These are phyloP conservation scores for Euplagia quadripunctaria DNA, from an alignment of 2,888 invertebrate species.

Conservation along the genomic window DNA sequence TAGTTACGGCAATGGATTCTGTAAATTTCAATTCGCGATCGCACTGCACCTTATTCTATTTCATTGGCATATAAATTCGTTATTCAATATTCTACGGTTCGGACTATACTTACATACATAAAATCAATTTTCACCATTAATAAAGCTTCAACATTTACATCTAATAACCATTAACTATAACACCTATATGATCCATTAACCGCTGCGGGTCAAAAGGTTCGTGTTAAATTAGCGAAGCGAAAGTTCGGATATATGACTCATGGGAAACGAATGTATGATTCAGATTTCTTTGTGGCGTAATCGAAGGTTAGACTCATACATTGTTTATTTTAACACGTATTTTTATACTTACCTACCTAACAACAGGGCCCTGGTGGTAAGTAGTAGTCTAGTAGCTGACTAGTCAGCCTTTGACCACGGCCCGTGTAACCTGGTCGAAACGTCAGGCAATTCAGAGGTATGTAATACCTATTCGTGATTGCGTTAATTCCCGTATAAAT, in stretches of 20 bases:
- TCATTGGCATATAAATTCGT: too few species aligned
- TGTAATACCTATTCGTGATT: too few species aligned
- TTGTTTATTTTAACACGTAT: background rate
- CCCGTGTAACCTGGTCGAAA: too few species aligned
- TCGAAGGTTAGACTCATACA: constrained; percentile 5
- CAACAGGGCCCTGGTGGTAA: too few species aligned
- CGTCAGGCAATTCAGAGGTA: too few species aligned
- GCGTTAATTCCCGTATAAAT: too few species aligned
- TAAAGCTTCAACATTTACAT: constrained; percentile 1
- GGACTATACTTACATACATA: background rate
- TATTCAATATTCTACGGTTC: too few species aligned
- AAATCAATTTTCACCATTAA: background rate
- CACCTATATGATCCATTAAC: constrained; percentile 40
- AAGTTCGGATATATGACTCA: constrained; percentile 45
- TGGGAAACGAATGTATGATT: constrained; percentile 41
- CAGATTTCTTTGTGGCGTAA: constrained; percentile 46
- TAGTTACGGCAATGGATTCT: too few species aligned
- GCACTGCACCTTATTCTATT: too few species aligned
- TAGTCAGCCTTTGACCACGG: too few species aligned
- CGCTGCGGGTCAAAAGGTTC: constrained; percentile 38
- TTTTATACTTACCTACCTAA: background rate
- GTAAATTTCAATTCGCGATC: too few species aligned
- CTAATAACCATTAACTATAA: constrained; percentile 38
- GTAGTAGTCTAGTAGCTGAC: too few species aligned
- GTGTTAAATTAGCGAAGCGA: constrained; percentile 46